phyloP scores from a whole-genome alignment of 2,113 vertebrate species.

The Heliornis fulica region DNA sequence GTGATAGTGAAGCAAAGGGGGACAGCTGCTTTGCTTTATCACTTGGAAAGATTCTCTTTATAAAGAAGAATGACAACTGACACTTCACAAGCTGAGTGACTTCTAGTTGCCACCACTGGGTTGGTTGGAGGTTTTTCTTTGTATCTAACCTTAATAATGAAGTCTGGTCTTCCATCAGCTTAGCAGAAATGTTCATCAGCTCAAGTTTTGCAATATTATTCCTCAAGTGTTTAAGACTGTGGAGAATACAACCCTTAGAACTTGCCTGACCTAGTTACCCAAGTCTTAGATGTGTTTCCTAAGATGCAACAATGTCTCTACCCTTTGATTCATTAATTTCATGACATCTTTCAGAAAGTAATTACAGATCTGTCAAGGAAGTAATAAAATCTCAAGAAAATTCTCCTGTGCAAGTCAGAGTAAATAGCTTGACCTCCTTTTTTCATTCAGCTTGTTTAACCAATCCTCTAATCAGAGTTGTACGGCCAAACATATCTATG shows the following conservation, averaged over 20 bases:
- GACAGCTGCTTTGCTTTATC: background rate
- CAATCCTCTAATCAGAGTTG: background rate
- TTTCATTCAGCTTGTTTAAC: background rate
- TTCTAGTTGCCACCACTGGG: background rate
- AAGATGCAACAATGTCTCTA: background rate
- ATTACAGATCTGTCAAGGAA: slow-evolving; percentile 2
- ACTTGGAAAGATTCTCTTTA: background rate
- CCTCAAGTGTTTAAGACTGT: background rate
- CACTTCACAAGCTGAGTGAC: background rate
- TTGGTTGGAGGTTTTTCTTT: background rate
- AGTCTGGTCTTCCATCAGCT: background rate
- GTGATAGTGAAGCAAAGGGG: background rate
- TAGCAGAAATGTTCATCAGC: background rate
- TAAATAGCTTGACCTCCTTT: background rate
- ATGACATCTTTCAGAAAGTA: background rate
- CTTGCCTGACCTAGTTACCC: background rate
- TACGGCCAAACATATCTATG: background rate
- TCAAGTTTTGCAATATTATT: background rate
- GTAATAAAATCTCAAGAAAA: background rate
- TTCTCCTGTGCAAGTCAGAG: background rate
- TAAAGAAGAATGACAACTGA: background rate
- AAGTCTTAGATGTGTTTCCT: background rate
- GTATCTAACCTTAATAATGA: background rate
- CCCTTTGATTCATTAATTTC: background rate
- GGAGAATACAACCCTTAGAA: background rate